Evolutionary conservation across 1,140 invertebrate genomes (phyloP).

Genomic region (Saxidomus purpurata): DNA sequence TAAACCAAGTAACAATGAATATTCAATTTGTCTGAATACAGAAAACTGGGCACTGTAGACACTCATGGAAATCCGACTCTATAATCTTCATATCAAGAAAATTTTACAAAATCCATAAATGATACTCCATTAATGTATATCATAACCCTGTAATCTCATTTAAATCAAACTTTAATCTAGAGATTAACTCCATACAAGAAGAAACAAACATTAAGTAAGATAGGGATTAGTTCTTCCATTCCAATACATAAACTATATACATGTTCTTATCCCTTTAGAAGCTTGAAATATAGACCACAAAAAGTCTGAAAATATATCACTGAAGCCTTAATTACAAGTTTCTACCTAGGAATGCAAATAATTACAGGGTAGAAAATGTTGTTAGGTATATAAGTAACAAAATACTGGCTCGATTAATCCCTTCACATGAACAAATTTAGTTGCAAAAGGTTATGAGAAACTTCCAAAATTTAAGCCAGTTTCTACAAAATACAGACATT

Average conservation of each 20-base stretch:
- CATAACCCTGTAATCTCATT: not conserved
- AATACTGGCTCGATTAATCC: too few relatives aligned
- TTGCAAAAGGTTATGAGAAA: too few relatives aligned
- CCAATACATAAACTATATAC: not conserved
- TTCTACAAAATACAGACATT: too few relatives aligned
- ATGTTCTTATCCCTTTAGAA: not conserved
- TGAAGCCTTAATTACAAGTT: not conserved
- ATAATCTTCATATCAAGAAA: not conserved
- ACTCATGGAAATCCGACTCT: not conserved
- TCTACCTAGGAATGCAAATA: not conserved
- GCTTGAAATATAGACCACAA: not conserved
- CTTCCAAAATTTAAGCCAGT: too few relatives aligned
- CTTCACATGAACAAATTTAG: too few relatives aligned
- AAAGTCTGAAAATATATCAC: not conserved
- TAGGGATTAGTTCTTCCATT: constrained; percentile 6
- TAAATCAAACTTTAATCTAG: constrained; percentile 13
- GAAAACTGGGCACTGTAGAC: not conserved
- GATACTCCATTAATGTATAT: not conserved
- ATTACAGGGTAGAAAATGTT: not conserved
- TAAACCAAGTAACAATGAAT: not conserved
- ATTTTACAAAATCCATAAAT: not conserved
- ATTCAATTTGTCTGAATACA: not conserved
- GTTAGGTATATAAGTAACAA: too few relatives aligned
- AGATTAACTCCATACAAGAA: not conserved
- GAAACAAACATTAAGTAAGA: not conserved